Conservation (phyloP, 2,888 invertebrate species). For the Tricholauxania praeusta region DNA sequence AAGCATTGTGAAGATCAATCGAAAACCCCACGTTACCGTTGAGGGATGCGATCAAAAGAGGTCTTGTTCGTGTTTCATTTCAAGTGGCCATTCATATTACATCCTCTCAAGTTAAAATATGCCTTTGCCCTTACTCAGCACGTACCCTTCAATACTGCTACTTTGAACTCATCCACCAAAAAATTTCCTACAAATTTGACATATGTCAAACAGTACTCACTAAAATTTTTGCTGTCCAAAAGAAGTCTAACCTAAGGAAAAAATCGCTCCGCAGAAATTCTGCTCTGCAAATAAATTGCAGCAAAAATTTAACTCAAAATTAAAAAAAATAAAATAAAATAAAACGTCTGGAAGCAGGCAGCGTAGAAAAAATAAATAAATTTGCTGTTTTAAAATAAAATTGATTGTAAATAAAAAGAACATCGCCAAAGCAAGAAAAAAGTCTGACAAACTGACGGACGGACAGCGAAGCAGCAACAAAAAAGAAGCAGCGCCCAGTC, state of each 20-base stretch:
- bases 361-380: conserved; percentile 2
- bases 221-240: conserved; percentile 17
- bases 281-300: conserved; percentile 8
- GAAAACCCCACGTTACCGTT: too few species aligned
- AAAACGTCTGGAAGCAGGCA: not conserved
- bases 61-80: too few species aligned
- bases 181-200: not conserved
- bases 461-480: conserved; percentile 34
- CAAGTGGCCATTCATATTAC: not conserved
- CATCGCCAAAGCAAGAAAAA: conserved; percentile 8
- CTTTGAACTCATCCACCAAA: not conserved
- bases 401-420: conserved; percentile 13
- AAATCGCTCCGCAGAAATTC: conserved; percentile 2
- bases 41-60: too few species aligned
- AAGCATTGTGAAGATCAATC: too few species aligned
- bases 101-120: too few species aligned
- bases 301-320: conserved; percentile 5
- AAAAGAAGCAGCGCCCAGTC: conserved; percentile 33
- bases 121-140: too few species aligned
- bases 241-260: not conserved
- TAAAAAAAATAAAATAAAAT: not conserved
- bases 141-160: too few species aligned
- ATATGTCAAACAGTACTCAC: conserved; percentile 21
- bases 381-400: conserved; percentile 17
- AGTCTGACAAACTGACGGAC: conserved; percentile 20